phyloP scores from a whole-genome alignment of 2,113 vertebrate genomes.

The Notarius quadriscutis region DNA sequence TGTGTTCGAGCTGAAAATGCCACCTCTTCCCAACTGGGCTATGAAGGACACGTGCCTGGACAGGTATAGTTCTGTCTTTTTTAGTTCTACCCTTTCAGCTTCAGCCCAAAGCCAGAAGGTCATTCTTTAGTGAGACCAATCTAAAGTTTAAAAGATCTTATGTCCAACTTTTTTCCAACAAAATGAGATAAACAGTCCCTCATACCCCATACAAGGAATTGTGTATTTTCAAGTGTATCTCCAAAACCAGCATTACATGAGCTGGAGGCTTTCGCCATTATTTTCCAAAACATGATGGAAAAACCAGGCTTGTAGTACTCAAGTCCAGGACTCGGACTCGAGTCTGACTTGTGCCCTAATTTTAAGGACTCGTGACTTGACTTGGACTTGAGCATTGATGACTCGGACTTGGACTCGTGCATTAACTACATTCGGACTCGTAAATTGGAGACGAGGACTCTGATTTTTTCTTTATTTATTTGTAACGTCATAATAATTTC shows the following conservation, averaged over 20 bases:
- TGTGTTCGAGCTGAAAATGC: slow-evolving; percentile 88
- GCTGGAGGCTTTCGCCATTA: not conserved
- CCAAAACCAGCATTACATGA: not conserved
- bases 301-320: not conserved
- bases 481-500: too few relatives aligned
- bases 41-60: slow-evolving; percentile 88
- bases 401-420: too few relatives aligned
- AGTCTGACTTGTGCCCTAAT: too few relatives aligned
- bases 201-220: not conserved
- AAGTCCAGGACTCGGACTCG: too few relatives aligned
- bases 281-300: not conserved
- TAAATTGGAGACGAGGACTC: too few relatives aligned
- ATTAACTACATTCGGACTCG: too few relatives aligned
- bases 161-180: not conserved
- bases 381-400: too few relatives aligned
- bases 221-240: not conserved
- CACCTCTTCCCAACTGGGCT: slow-evolving; percentile 83
- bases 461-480: too few relatives aligned
- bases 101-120: not conserved
- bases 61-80: slow-evolving; percentile 74
- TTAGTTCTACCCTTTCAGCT: not conserved
- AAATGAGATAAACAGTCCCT: not conserved
- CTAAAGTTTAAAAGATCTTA: not conserved
- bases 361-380: too few relatives aligned
- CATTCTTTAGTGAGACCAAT: not conserved